Percentiles rank a stretch among this genome's conserved stretches.
These are phyloP conservation scores for Nematostella vectensis DNA, from an alignment of 92 coral and sea anemone species.

Conservation along the genomic window DNA sequence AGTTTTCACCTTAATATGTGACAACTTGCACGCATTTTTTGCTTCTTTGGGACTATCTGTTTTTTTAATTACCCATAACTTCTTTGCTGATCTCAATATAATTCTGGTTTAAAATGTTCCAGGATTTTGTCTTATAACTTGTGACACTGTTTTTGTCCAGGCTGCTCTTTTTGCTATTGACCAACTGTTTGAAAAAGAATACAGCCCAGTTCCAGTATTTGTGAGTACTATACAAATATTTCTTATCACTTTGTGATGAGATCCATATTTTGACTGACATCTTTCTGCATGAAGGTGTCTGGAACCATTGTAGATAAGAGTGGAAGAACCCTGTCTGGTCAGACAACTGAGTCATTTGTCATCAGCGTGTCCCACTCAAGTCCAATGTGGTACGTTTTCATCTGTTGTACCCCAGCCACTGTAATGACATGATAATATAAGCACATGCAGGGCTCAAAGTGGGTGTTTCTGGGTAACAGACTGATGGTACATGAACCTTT, in stretches of 20 bases:
- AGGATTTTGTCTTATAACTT: no score
- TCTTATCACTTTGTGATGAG: background rate
- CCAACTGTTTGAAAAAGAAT: slow-evolving; percentile 67
- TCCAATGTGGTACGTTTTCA: slow-evolving; percentile 88
- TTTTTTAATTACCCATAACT: no score
- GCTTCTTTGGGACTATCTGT: no score
- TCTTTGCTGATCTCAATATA: no score
- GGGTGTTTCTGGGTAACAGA: no score
- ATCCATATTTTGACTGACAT: background rate
- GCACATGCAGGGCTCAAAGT: no score
- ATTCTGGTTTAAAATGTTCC: no score
- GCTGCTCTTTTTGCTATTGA: slow-evolving; percentile 96
- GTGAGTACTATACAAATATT: slow-evolving; percentile 44
- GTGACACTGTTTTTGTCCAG: no score
- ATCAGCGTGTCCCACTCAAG: slow-evolving; percentile 85
- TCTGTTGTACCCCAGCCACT: background rate
- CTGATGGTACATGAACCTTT: no score
- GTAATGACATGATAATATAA: no score
- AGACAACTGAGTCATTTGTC: slow-evolving; percentile 90
- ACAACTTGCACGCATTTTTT: no score
- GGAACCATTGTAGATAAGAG: slow-evolving; percentile 99
- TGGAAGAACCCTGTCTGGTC: slow-evolving; percentile 97
- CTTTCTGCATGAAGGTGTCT: slow-evolving; percentile 59
- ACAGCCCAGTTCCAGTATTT: slow-evolving; percentile 78
- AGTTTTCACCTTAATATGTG: no score